These are phyloP conservation scores for Protobothrops mucrosquamatus DNA, from an alignment of 2,113 vertebrate species.

Conservation along the genomic window DNA sequence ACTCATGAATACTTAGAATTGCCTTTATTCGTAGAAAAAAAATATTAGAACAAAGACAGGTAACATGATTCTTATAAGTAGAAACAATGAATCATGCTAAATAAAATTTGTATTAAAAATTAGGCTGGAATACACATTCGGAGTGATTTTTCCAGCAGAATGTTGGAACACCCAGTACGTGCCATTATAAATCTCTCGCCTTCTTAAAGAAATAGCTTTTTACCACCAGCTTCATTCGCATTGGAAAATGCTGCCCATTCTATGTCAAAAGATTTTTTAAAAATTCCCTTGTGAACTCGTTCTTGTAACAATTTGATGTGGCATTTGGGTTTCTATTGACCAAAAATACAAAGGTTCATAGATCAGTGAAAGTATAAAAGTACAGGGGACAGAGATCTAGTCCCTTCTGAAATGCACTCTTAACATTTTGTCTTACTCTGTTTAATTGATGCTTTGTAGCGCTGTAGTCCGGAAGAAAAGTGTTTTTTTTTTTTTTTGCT, in stretches of 20 bases:
- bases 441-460: constrained; percentile 8
- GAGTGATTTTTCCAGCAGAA: accelerated
- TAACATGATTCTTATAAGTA: background rate
- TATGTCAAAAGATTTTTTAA: background rate
- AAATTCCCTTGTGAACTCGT: background rate
- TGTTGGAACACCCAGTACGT: background rate
- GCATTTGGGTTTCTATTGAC: constrained; percentile 6
- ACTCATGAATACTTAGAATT: background rate
- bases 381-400: background rate
- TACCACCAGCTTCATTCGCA: background rate
- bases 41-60: background rate
- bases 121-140: background rate
- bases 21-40: background rate
- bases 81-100: accelerated
- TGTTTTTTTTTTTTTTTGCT: background rate
- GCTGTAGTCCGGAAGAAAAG: constrained; percentile 27
- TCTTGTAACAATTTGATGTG: constrained; percentile 1
- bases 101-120: background rate
- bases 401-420: background rate
- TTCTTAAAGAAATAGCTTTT: background rate
- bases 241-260: background rate
- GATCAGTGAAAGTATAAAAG: background rate
- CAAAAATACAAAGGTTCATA: background rate
- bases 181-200: background rate
- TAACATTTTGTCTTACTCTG: background rate